Evolutionary conservation across 35 echinoderm and acorn worm species (phyloP), one percentile per base, ranked within the genome.

Genomic region (Eucidaris tribuloides): DNA sequence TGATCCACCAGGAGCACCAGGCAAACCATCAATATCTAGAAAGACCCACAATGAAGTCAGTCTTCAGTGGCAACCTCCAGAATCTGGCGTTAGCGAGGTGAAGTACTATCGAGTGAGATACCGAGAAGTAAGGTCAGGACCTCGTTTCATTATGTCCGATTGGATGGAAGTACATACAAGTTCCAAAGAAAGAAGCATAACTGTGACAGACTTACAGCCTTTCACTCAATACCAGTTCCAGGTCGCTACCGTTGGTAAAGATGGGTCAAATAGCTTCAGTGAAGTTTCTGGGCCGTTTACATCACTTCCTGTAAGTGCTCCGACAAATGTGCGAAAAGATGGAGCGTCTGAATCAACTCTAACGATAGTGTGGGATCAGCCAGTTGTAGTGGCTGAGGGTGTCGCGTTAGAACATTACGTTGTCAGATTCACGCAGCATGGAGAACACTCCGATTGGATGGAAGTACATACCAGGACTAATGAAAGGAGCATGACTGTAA

Each of bases 221-320:
- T 39, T 76, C 29, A 76, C 70, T 34, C 22, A 36, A 23, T 76
- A 76, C 11, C 14, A 76, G 33, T 28, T 43, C 34, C 27, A 76
- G 25, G 70, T 76, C 34, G 27, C 36, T 23, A 5, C 27, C 2
- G 35, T 76, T 76, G 40, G 70, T 76, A 28, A 17, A 76, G 70
- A 42, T 19, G 70, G 70, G 7, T 28, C 19, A 0, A 76, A 42
- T 76, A 36, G 24, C 18, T 36, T 14, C 18, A 38, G 70, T 76
- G 70, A 76, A 38, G 27, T 2, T 24, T 42, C 36, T 43, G n/a
- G n/a, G n/a, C 27, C 27, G 46, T 76, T 36, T 13, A 76, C 37
- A 76, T 42, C 70, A 76, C 37, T 76, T 11, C 70, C 70, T 76
- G 70, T 23, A 23, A 42, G 70, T 43, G 36, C 70, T 18, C 70